Conservation (phyloP, 2,113 vertebrate species). For the Chunga burmeisteri region DNA sequence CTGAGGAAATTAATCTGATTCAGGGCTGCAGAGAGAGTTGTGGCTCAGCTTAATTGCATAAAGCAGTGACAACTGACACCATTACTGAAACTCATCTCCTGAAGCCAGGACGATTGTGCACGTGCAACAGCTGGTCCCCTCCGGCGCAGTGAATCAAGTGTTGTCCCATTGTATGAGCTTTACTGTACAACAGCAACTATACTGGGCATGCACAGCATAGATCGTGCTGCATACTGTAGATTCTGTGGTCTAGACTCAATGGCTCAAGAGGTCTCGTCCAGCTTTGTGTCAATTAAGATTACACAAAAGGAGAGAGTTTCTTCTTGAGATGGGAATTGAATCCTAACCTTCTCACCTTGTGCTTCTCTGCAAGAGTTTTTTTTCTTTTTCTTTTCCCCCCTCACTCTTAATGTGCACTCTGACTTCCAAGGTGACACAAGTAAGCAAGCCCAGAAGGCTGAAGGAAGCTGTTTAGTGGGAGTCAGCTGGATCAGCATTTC, state of each 20-base stretch:
- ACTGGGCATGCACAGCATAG: too few relatives aligned
- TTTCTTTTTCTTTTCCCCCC: accelerated
- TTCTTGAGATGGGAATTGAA: background rate
- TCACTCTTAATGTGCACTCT: background rate
- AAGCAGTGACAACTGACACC: background rate
- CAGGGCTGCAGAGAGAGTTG: background rate
- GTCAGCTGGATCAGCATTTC: background rate
- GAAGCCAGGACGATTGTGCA: background rate
- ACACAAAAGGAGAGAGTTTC: background rate
- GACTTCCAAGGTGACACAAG: background rate
- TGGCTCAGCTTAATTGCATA: background rate
- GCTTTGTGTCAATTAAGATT: background rate
- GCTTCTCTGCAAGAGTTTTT: background rate
- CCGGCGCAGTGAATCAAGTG: background rate
- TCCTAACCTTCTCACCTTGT: background rate
- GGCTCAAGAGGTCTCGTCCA: background rate
- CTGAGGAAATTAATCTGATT: background rate
- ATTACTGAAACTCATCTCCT: background rate
- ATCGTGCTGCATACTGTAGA: background rate
- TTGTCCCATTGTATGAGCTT: background rate
- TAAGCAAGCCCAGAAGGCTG: background rate
- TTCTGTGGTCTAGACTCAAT: background rate
- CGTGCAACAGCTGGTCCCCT: background rate
- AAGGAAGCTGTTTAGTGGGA: background rate
- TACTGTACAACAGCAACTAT: background rate